phyloP scores from a whole-genome alignment of 2,888 invertebrate species.

The Hydrotaea cyrtoneurina region DNA sequence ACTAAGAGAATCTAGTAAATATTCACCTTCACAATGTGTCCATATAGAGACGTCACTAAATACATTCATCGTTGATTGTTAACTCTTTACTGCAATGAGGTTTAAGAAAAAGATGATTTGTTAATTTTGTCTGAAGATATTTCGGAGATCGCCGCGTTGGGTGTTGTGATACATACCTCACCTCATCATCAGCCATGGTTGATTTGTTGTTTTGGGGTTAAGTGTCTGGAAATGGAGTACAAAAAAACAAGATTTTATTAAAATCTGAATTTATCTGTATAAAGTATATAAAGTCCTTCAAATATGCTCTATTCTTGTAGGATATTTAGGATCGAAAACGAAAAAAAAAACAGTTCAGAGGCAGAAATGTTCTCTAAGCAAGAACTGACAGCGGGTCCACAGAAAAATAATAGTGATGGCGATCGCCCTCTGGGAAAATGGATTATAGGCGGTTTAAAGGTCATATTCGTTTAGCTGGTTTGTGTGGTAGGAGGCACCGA shows the following conservation, averaged over 20 bases:
- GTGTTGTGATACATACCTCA: slow-evolving; percentile 87
- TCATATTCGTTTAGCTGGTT: too few relatives aligned
- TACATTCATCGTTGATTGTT: slow-evolving; percentile 44
- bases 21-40: slow-evolving; percentile 70
- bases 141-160: neutral
- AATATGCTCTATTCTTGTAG: too few relatives aligned
- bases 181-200: slow-evolving; percentile 96
- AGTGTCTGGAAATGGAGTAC: slow-evolving; percentile 73
- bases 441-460: too few relatives aligned
- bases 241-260: neutral
- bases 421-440: too few relatives aligned
- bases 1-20: slow-evolving; percentile 17
- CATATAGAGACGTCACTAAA: slow-evolving; percentile 46
- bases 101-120: slow-evolving; percentile 11
- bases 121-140: neutral
- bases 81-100: slow-evolving; percentile 61
- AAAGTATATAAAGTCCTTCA: too few relatives aligned
- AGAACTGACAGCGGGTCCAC: too few relatives aligned
- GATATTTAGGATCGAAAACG: too few relatives aligned
- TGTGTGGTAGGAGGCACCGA: too few relatives aligned
- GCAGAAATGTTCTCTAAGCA: too few relatives aligned
- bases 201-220: slow-evolving; percentile 76
- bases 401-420: too few relatives aligned
- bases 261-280: too few relatives aligned
- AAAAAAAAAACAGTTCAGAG: too few relatives aligned